Evolutionary conservation across 2,113 vertebrate species (phyloP).

Genomic region (Oncorhynchus tshawytscha): DNA sequence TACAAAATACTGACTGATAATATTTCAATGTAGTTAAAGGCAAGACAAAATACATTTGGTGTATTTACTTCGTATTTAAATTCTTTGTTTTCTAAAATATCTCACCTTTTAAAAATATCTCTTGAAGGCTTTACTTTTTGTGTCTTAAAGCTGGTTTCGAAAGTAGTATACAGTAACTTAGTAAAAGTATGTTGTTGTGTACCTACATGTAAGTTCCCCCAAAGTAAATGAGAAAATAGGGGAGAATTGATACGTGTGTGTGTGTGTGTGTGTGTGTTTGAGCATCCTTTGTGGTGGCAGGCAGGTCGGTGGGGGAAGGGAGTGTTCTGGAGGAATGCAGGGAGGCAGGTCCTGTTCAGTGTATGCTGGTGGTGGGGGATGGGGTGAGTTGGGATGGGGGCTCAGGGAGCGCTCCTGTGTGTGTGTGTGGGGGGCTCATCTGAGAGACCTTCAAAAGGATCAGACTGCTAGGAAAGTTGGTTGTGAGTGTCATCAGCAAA

Average conservation of each 20-base stretch:
- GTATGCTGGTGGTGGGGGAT: slow-evolving; percentile 44
- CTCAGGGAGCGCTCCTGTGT: slow-evolving; percentile 60
- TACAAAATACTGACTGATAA: no score
- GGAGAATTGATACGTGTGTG: no score
- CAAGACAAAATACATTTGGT: no score
- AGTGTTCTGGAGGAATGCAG: slow-evolving; percentile 80
- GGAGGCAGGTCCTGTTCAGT: slow-evolving; percentile 76
- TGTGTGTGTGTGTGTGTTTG: slow-evolving; percentile 14
- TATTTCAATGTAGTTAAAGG: no score
- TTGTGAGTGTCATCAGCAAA: slow-evolving; percentile 37
- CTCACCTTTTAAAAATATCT: neutral
- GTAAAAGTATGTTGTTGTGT: slow-evolving; percentile 13
- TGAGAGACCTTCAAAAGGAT: slow-evolving; percentile 46
- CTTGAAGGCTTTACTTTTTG: no score
- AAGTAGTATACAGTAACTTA: slow-evolving; percentile 21
- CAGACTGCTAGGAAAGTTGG: slow-evolving; percentile 42
- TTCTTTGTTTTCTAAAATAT: neutral
- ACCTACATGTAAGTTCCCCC: slow-evolving; percentile 36
- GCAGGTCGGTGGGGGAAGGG: slow-evolving; percentile 73
- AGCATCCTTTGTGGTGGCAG: slow-evolving; percentile 72
- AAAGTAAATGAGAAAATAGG: slow-evolving; percentile 1
- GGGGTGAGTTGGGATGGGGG: slow-evolving; percentile 48
- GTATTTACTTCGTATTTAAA: no score
- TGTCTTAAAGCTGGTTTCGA: slow-evolving; percentile 33
- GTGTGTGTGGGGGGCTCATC: slow-evolving; percentile 17